Evolutionary conservation across 2,113 vertebrate species (phyloP).

Genomic region (Psittacula cyanocephala): DNA sequence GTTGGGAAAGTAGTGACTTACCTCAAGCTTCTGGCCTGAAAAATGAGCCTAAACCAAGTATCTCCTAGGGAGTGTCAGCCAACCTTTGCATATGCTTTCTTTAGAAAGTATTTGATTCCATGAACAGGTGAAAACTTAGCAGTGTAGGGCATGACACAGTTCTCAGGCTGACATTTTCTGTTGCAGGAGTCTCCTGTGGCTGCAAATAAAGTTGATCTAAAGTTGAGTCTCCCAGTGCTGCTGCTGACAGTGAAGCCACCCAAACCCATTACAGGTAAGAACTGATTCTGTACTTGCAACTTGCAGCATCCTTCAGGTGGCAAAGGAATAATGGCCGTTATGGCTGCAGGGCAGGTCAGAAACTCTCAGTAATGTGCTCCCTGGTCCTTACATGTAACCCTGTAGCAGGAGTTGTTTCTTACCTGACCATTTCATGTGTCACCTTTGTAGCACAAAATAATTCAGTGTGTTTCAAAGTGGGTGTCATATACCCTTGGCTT

Average conservation of each 20-base stretch:
- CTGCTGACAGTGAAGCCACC: slow-evolving; percentile 79
- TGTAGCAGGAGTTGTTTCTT: background rate
- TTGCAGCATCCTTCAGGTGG: background rate
- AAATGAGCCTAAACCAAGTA: background rate
- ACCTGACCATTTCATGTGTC: background rate
- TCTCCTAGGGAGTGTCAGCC: background rate
- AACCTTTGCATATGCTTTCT: background rate
- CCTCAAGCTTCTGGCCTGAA: background rate
- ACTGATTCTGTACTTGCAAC: background rate
- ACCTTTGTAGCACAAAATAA: background rate
- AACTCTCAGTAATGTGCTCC: background rate
- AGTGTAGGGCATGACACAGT: background rate
- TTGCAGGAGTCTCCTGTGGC: slow-evolving; percentile 44
- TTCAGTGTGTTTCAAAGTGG: background rate
- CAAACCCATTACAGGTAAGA: slow-evolving; percentile 75
- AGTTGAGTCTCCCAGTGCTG: slow-evolving; percentile 68
- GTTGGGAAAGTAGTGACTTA: background rate
- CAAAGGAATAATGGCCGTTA: background rate
- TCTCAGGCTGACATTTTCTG: background rate
- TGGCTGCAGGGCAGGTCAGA: background rate
- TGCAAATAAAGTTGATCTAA: slow-evolving; percentile 43
- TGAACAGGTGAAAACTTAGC: background rate
- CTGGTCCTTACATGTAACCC: background rate
- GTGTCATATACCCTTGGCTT: background rate
- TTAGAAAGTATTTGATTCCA: background rate